Evolutionary conservation across 2,888 invertebrate genomes (phyloP), one percentile per base, ranked within the genome.

Genomic region (Xiphydria camelus): DNA sequence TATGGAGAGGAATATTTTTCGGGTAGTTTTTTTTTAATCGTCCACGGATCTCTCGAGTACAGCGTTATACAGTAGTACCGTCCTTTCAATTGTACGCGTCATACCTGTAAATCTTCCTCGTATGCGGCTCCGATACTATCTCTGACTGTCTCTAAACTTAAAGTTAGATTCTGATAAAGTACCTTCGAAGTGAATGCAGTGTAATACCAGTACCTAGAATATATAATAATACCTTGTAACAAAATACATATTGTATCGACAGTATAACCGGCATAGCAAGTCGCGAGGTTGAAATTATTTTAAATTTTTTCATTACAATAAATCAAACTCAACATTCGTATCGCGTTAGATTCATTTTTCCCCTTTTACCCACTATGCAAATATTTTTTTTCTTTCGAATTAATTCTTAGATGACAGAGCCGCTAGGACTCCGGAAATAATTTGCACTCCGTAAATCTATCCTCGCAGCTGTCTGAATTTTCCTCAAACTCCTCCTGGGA

Each of bases 381-480:
- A n/a, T 26, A 12, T 26, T 26, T 12, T 26, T 26, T 2, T 26
- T 14, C 10, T 32, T 9, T 3, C 14, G 10, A 17, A 10, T 9
- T n/a, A n/a, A n/a, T n/a, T n/a, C n/a, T n/a, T n/a, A n/a, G n/a
- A n/a, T n/a, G n/a, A n/a, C n/a, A n/a, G n/a, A n/a, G n/a, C n/a
- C n/a, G n/a, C 23, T 38, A 51, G 15, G 38, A 46, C 49, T 60
- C 49, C 3, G 59, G 55, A 45, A 66, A 66, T 26, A 78, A 57
- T 25, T 55, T 51, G 42, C 78, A 78, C 23, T 70, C 72, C 1
- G 50, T 55, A 45, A 75, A 66, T 37, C 64, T 65, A 15, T 66
- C 59, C 41, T 78, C 78, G 47, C 78, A 78, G 18, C 45, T 47
- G 42, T 78, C 76, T 1, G 73, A 68, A 49, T 74, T 71, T 32